Percentiles rank a stretch among this genome's conserved stretches.
These are phyloP conservation scores for Pseudomyrmex sp. DNA, from an alignment of 1,140 invertebrate genomes.

Conservation along the genomic window DNA sequence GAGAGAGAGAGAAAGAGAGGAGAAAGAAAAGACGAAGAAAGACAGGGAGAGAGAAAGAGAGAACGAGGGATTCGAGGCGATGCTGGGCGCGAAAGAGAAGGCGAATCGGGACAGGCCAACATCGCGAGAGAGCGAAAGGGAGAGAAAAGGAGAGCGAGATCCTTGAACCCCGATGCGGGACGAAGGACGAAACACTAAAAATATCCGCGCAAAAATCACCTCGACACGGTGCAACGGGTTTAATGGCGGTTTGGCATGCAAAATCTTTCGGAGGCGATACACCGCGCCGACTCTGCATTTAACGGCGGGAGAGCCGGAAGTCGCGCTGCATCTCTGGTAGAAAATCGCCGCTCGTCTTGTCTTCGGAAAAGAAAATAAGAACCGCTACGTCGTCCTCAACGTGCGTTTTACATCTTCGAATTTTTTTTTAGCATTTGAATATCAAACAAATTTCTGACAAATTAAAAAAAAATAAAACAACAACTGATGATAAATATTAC, in stretches of 20 bases:
- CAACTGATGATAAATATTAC: neutral
- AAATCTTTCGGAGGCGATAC: conserved; percentile 67
- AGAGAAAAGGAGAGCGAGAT: conserved; percentile 52
- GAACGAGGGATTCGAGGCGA: conserved; percentile 24
- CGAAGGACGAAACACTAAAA: conserved; percentile 82
- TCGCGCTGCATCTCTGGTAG: neutral
- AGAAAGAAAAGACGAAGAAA: neutral
- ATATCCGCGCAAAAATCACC: conserved; percentile 79
- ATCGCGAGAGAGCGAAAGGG: conserved; percentile 10
- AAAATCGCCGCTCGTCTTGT: neutral
- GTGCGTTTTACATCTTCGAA: neutral
- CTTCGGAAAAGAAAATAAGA: conserved; percentile 3
- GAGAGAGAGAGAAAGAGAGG: conserved; percentile 47
- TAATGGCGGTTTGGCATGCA: conserved; percentile 77
- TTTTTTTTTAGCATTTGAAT: neutral
- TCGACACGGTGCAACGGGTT: conserved; percentile 77
- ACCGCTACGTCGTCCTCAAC: neutral
- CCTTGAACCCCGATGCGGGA: conserved; percentile 80
- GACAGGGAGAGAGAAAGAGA: conserved; percentile 3
- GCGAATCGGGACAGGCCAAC: neutral
- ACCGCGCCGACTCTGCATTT: conserved; percentile 6
- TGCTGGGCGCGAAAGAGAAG: conserved; percentile 1
- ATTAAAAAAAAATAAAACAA: neutral
- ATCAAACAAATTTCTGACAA: neutral
- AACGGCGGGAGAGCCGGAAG: conserved; percentile 34